A percentile compares a stretch with the other conserved stretches of the same genome.
These are phyloP conservation scores for Petrocephalus zakoni DNA, from an alignment of 2,113 vertebrate genomes.

Conservation along the genomic window DNA sequence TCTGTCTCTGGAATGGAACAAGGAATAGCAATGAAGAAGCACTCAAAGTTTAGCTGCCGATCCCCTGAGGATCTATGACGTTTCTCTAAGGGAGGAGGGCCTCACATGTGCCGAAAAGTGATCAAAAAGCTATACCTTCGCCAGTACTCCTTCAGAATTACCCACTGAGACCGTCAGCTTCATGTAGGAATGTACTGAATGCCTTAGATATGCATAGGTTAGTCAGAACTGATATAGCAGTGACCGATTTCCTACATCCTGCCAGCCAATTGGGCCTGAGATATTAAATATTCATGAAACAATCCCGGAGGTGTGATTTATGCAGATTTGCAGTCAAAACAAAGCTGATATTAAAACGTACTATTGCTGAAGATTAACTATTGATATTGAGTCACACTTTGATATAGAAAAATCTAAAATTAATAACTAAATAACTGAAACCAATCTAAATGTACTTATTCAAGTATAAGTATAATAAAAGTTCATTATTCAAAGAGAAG, in stretches of 20 bases:
- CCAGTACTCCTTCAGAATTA: background rate
- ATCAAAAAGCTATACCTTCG: background rate
- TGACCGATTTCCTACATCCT: background rate
- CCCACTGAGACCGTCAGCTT: background rate
- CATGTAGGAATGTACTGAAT: background rate
- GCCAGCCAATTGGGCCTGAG: background rate
- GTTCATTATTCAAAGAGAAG: background rate
- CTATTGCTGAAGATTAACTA: background rate
- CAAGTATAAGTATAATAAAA: background rate
- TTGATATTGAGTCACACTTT: background rate
- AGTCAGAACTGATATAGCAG: background rate
- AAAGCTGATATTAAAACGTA: background rate
- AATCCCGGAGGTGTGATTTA: conserved; percentile 8
- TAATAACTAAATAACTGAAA: background rate
- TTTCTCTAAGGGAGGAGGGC: background rate
- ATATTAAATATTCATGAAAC: conserved; percentile 5
- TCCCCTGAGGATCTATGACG: background rate
- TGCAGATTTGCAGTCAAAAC: background rate
- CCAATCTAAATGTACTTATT: background rate
- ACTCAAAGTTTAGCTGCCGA: background rate
- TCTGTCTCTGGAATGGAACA: background rate
- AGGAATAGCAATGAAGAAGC: background rate
- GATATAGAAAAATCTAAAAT: background rate
- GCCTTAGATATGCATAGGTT: background rate
- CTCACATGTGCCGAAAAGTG: background rate